Base-by-base conservation (phyloP, 2,113 vertebrate species). In the Puntigrus tetrazona region DNA sequence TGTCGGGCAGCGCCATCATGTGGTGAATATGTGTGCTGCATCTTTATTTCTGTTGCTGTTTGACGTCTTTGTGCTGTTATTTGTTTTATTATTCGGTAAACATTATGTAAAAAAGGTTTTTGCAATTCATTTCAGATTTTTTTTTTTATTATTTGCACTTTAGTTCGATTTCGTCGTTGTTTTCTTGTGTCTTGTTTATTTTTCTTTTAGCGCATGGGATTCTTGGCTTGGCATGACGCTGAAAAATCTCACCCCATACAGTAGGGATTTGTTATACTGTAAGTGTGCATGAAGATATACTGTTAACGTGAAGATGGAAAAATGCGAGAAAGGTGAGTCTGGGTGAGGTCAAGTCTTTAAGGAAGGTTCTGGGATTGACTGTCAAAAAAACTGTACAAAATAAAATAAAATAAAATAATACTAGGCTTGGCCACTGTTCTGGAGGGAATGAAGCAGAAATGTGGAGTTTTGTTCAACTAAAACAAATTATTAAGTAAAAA, bases 181-280 rank as follows among this genome's bases (percentile, higher is more conserved):
- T 70, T 85, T 88, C 69, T 81, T 88, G 50, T 90, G 85, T 88
- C 91, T 93, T 90, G 94, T 94, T 91, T 91, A 86, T 88, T 92
- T 94, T 95, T 91, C 92, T 95, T 96, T 95, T 96, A 96, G 96
- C 94, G 90, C 94, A 94, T 96, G 95, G 95, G 94, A 93, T 87
- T 92, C 93, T 95, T 94, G 96, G 88, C 94, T 91, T 88, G 84
- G 43, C 75, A 85, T 83, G 84, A 59, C 50, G 75, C 18, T 81
- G 86, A 81, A 38, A 59, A 34, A 69, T 47, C 72, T 72, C 84
- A 77, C 16, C 13, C 34, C 84, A 83, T 83, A 78, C 84, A 78
- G 47, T 87, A 88, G 82, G 84, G 86, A 45, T 57, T 84, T 85
- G 84, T 52, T 78, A 52, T 34, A 55, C 18, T 36, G 10, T 41